Conservation (phyloP, 1,140 invertebrate genomes). For the Drosophila navojoa region DNA sequence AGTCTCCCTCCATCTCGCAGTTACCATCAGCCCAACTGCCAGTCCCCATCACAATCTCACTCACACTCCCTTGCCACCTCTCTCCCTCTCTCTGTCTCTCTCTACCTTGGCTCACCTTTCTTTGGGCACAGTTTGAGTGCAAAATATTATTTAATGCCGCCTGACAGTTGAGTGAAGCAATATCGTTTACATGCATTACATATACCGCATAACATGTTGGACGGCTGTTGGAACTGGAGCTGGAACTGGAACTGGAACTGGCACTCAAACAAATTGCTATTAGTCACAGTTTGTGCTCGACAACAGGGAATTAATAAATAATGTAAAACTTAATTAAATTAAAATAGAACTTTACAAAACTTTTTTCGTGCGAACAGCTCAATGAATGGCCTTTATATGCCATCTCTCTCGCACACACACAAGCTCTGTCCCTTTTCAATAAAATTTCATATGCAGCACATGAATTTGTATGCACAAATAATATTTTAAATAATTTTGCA, state of each 20-base stretch:
- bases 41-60: conserved; percentile 1
- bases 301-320: background rate
- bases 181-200: conserved; percentile 79
- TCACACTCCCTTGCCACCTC: background rate
- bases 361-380: background rate
- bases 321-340: too few relatives aligned
- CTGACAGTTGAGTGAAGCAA: conserved; percentile 78
- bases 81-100: background rate
- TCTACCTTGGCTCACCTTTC: background rate
- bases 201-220: conserved; percentile 32
- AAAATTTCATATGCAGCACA: background rate
- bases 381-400: background rate
- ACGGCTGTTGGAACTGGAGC: conserved; percentile 3
- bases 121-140: conserved; percentile 37
- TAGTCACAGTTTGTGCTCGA: conserved; percentile 46
- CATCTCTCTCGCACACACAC: background rate
- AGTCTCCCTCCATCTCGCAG: background rate
- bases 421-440: background rate
- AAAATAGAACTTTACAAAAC: too few relatives aligned
- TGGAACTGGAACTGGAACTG: too few relatives aligned
- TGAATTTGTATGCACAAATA: background rate
- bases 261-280: conserved; percentile 72
- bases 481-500: conserved; percentile 7
- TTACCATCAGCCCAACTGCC: background rate
- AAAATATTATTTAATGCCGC: conserved; percentile 81